These are phyloP conservation scores for Esperia sulphurella DNA, from an alignment of 2,888 invertebrate genomes.

Conservation along the genomic window DNA sequence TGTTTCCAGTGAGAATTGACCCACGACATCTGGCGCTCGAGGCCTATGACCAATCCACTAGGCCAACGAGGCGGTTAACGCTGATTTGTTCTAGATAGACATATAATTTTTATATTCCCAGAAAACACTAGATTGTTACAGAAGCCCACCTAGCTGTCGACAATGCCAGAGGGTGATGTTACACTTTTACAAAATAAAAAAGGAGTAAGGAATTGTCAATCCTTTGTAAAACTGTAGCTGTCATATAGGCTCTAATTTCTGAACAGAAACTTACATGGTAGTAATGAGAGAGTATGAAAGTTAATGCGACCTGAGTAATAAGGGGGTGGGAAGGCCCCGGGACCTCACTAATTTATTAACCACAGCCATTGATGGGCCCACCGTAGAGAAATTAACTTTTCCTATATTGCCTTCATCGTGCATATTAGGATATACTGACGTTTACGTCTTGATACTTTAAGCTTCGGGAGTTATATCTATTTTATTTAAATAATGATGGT, in stretches of 20 bases:
- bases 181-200: too few species aligned
- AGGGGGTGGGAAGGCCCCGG: conserved; percentile 37
- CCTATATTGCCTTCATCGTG: conserved; percentile 62
- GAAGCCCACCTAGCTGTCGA: too few species aligned
- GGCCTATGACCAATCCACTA: too few species aligned
- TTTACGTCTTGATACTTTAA: conserved; percentile 39
- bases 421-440: conserved; percentile 40
- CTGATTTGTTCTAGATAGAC: too few species aligned
- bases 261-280: conserved; percentile 26
- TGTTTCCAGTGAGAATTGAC: too few species aligned
- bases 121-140: too few species aligned
- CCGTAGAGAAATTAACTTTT: conserved; percentile 73
- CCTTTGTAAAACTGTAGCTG: not conserved
- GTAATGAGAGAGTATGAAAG: conserved; percentile 45
- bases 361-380: conserved; percentile 57
- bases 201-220: too few species aligned
- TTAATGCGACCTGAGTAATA: conserved; percentile 48
- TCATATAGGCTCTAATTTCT: conserved; percentile 8
- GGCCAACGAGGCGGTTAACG: too few species aligned
- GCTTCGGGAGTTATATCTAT: not conserved
- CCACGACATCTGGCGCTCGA: too few species aligned
- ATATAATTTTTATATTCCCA: too few species aligned
- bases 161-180: too few species aligned
- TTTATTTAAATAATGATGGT: not conserved
- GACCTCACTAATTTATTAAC: conserved; percentile 71